These are phyloP conservation scores for Beris morrisii DNA, from an alignment of 2,888 invertebrate species.

Conservation along the genomic window DNA sequence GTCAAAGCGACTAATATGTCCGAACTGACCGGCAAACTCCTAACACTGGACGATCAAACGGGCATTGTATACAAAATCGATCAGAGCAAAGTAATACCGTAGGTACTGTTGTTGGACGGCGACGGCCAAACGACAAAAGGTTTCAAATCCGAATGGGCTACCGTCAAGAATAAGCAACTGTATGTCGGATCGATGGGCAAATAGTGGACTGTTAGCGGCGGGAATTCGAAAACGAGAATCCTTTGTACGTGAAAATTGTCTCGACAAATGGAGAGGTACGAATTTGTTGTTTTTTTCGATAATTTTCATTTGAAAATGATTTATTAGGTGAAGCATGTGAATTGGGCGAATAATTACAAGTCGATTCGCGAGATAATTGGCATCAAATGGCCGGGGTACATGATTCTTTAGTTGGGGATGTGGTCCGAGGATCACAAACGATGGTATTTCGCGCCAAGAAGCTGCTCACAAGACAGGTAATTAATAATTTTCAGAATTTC, in stretches of 20 bases:
- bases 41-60: conserved; percentile 93
- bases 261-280: conserved; percentile 79
- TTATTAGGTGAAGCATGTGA: too few relatives aligned
- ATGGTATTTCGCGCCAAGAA: too few relatives aligned
- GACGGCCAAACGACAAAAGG: conserved; percentile 78
- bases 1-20: too few relatives aligned
- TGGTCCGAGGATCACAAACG: too few relatives aligned
- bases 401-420: too few relatives aligned
- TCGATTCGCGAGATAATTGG: too few relatives aligned
- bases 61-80: conserved; percentile 82
- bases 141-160: conserved; percentile 97
- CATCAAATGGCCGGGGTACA: too few relatives aligned
- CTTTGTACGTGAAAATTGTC: conserved; percentile 91
- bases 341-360: too few relatives aligned
- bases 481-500: conserved; percentile 28
- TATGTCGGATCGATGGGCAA: conserved; percentile 96
- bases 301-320: too few relatives aligned
- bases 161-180: conserved; percentile 82
- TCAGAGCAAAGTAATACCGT: conserved; percentile 71
- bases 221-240: conserved; percentile 85
- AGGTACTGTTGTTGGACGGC: conserved; percentile 88
- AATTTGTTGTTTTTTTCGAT: too few relatives aligned
- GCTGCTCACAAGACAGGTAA: conserved; percentile 71
- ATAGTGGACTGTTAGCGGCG: conserved; percentile 90
- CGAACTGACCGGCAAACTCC: conserved; percentile 83